Evolutionary conservation across 2,797 vertebrate genomes (phyloP).

Genomic region (Pangasius macronema): DNA sequence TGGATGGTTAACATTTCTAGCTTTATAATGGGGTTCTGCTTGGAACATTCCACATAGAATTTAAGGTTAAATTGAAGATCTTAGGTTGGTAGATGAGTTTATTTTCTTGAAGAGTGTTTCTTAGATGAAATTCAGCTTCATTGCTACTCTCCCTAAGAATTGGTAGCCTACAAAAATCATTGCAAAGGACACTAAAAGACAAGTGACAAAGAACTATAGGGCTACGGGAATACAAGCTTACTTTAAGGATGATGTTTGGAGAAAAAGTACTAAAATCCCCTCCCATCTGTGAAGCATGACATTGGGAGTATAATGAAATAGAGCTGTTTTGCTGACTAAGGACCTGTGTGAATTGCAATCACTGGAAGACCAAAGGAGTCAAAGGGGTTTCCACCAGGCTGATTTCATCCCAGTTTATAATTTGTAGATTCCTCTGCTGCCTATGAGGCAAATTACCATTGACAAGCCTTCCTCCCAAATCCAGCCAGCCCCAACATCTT

Average conservation of each 20-base stretch:
- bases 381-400: background rate
- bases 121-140: no score
- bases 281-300: background rate
- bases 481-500: background rate
- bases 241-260: background rate
- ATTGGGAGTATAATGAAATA: background rate
- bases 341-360: background rate
- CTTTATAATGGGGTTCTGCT: background rate
- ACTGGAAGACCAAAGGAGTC: background rate
- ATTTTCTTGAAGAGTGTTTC: background rate
- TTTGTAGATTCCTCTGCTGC: background rate
- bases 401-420: background rate
- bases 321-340: slow-evolving; percentile 15
- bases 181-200: background rate
- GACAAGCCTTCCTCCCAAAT: background rate
- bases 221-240: background rate
- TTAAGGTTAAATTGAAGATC: background rate
- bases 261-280: background rate
- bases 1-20: background rate
- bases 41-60: background rate
- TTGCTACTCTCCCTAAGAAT: background rate
- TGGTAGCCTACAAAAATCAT: background rate
- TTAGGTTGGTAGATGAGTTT: background rate
- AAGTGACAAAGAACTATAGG: background rate
- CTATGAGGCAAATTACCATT: background rate